Evolutionary conservation across 2,113 vertebrate species (phyloP).

Genomic region (Ctenodactylus gundi): DNA sequence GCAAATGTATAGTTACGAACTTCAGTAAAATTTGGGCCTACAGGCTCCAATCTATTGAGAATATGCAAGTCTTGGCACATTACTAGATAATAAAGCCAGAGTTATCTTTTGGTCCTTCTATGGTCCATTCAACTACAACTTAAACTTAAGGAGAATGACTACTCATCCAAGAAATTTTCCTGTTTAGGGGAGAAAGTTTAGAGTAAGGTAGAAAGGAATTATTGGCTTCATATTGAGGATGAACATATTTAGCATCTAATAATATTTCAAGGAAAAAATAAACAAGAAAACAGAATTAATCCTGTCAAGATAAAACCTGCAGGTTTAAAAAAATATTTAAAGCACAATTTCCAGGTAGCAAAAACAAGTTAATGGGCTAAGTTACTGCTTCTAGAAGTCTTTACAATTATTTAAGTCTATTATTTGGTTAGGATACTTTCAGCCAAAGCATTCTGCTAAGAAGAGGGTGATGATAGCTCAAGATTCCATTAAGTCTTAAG

Average conservation of each 20-base stretch:
- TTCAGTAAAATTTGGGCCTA: not conserved
- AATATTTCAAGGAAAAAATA: not conserved
- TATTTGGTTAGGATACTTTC: conserved; percentile 24
- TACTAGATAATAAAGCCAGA: conserved; percentile 3
- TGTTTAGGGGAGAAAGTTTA: not conserved
- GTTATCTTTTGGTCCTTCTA: not conserved
- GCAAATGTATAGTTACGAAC: not conserved
- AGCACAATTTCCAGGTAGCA: not conserved
- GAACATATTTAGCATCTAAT: not conserved
- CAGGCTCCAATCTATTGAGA: not conserved
- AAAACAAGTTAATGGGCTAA: not conserved
- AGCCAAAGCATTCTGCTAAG: conserved; percentile 9
- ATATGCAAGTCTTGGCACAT: not conserved
- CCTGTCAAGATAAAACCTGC: conserved; percentile 14
- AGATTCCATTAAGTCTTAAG: not conserved
- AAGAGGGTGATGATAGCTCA: not conserved
- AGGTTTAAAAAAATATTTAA: not conserved
- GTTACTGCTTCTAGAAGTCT: not conserved
- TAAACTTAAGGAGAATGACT: not conserved
- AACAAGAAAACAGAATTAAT: conserved; percentile 30
- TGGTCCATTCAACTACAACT: not conserved
- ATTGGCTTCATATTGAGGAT: not conserved
- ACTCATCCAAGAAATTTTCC: not conserved
- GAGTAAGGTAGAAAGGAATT: not conserved
- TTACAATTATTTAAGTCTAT: conserved; percentile 9